phyloP scores from a whole-genome alignment of 2,888 invertebrate species.

The Eucriotettix oculatus region DNA sequence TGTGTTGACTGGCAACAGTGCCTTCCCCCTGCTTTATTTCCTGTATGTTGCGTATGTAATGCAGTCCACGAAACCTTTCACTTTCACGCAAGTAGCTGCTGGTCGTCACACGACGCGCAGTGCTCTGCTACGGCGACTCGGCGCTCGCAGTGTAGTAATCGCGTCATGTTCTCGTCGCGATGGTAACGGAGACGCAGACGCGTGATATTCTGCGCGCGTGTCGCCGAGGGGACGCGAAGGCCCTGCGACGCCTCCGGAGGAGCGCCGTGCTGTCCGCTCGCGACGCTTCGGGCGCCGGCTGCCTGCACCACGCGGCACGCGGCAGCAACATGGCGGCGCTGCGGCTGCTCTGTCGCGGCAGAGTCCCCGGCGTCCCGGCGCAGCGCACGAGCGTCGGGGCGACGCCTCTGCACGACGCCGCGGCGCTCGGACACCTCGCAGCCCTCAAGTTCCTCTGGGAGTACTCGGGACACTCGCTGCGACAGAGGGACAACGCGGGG shows the following conservation, averaged over 20 bases:
- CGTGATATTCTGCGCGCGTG: constrained; percentile 12
- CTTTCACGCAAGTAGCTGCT: too few species aligned
- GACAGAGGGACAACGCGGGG: constrained; percentile 13
- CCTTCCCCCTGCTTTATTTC: too few species aligned
- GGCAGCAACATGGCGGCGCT: constrained; percentile 13
- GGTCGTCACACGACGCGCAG: too few species aligned
- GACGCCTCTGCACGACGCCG: constrained; percentile 15
- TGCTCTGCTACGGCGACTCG: too few species aligned
- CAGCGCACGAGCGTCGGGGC: constrained; percentile 12
- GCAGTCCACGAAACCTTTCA: too few species aligned
- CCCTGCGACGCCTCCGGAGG: not conserved
- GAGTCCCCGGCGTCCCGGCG: not conserved
- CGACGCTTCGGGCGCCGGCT: constrained; percentile 10
- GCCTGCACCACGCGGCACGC: constrained; percentile 13
- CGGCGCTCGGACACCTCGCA: constrained; percentile 12
- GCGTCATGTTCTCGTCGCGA: too few species aligned
- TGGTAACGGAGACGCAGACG: not conserved
- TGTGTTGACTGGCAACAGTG: too few species aligned
- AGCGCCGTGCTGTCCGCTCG: not conserved
- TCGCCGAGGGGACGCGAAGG: constrained; percentile 9
- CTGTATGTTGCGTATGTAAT: too few species aligned
- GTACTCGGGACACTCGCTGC: constrained; percentile 10
- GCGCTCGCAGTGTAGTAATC: too few species aligned
- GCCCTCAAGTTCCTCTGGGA: constrained; percentile 11
- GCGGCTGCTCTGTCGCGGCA: constrained; percentile 1